Conservation (phyloP, 2,797 vertebrate genomes). For the Etheostoma perlongum region DNA sequence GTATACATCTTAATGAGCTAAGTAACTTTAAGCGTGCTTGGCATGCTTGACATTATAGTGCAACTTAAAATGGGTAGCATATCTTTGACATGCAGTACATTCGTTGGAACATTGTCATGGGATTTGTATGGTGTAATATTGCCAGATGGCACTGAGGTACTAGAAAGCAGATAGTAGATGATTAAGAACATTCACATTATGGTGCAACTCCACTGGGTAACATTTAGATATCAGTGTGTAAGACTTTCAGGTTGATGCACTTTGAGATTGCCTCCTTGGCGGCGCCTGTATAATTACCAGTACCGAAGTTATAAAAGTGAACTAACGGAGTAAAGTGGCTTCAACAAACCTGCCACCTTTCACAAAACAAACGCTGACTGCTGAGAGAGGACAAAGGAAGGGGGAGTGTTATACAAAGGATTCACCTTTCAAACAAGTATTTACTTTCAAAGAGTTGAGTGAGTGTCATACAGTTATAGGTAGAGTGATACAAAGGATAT, state of each 20-base stretch:
- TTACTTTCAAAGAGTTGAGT: neutral
- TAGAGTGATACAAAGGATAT: neutral
- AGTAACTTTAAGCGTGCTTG: slow-evolving; percentile 19
- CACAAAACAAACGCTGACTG: slow-evolving; percentile 19
- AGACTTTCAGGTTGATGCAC: slow-evolving; percentile 64
- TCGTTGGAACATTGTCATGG: slow-evolving; percentile 26
- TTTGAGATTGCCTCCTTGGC: slow-evolving; percentile 65
- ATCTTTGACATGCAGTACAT: slow-evolving; percentile 32
- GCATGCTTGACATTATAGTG: slow-evolving; percentile 15
- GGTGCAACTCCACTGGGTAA: slow-evolving; percentile 56
- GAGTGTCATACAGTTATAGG: slow-evolving; percentile 1
- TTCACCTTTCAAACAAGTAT: slow-evolving; percentile 37
- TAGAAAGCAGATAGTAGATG: slow-evolving; percentile 43
- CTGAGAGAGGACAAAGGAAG: slow-evolving; percentile 1
- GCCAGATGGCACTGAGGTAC: slow-evolving; percentile 51
- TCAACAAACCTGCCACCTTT: slow-evolving; percentile 47
- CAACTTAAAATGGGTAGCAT: slow-evolving; percentile 22
- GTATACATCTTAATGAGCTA: slow-evolving; percentile 10
- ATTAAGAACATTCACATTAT: slow-evolving; percentile 59
- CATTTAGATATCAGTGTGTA: slow-evolving; percentile 57
- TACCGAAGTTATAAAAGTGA: slow-evolving; percentile 69
- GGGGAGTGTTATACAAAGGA: neutral
- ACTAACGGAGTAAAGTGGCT: slow-evolving; percentile 66
- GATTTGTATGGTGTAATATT: slow-evolving; percentile 35
- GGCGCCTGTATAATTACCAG: slow-evolving; percentile 69